phyloP scores from a whole-genome alignment of 2,797 vertebrate genomes.

The Ataeniobius toweri region DNA sequence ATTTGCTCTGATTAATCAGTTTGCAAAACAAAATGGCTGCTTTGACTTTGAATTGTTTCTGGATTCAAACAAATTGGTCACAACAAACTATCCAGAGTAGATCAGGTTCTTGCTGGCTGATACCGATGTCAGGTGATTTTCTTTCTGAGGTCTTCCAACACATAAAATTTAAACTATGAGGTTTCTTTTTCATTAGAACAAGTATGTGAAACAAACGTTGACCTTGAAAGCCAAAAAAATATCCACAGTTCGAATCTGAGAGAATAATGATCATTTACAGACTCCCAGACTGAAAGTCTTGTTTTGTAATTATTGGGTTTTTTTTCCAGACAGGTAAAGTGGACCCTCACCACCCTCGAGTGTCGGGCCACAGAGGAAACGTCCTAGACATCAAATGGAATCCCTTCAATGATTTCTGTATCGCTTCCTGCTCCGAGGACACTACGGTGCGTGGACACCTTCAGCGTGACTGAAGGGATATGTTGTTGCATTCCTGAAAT shows the following conservation, averaged over 20 bases:
- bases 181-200: not conserved
- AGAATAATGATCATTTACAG: constrained; percentile 1
- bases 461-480: not conserved
- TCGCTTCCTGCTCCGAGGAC: constrained; percentile 96
- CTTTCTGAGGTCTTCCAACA: not conserved
- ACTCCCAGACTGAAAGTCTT: not conserved
- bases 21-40: not conserved
- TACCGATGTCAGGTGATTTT: not conserved
- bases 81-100: not conserved
- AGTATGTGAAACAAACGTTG: not conserved
- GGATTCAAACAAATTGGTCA: not conserved
- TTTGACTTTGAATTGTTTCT: not conserved
- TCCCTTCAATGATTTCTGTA: constrained; percentile 91
- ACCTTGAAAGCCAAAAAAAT: too few species aligned
- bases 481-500: constrained; percentile 34
- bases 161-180: not conserved
- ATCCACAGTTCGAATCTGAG: too few species aligned
- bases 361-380: constrained; percentile 91
- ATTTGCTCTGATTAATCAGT: too few species aligned
- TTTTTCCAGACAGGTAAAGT: constrained; percentile 89
- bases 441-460: constrained; percentile 80
- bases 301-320: not conserved
- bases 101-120: not conserved
- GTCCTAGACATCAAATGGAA: constrained; percentile 97
- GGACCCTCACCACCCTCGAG: constrained; percentile 88